Conservation (phyloP, 2,113 vertebrate genomes). For the Hemiprocne comata region DNA sequence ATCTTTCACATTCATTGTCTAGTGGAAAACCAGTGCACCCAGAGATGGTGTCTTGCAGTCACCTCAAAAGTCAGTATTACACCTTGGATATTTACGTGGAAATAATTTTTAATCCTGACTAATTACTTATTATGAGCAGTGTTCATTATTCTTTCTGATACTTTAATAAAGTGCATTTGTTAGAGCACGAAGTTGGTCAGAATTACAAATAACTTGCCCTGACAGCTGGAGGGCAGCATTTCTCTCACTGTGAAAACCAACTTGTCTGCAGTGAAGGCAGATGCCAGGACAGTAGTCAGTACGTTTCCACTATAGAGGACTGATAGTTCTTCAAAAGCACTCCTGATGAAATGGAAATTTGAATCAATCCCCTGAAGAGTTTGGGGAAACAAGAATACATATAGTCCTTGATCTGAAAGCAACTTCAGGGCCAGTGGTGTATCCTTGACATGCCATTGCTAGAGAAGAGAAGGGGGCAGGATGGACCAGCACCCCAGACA, state of each 20-base stretch:
- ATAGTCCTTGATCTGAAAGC: neutral
- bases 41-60: neutral
- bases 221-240: constrained; percentile 61
- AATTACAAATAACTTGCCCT: constrained; percentile 57
- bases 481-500: neutral
- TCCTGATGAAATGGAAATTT: neutral
- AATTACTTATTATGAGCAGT: neutral
- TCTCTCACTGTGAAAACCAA: constrained; percentile 9
- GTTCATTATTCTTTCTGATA: neutral
- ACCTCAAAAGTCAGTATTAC: neutral
- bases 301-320: neutral
- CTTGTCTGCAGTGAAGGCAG: neutral
- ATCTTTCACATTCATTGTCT: neutral
- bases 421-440: neutral
- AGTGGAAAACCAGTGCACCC: neutral
- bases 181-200: neutral
- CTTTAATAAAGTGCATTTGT: neutral
- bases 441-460: neutral
- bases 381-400: neutral
- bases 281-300: neutral
- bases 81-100: neutral
- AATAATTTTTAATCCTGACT: neutral
- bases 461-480: neutral
- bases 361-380: neutral
- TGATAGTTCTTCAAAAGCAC: neutral